phyloP scores from a whole-genome alignment of 2,113 vertebrate species.

The Trogon melanurus region DNA sequence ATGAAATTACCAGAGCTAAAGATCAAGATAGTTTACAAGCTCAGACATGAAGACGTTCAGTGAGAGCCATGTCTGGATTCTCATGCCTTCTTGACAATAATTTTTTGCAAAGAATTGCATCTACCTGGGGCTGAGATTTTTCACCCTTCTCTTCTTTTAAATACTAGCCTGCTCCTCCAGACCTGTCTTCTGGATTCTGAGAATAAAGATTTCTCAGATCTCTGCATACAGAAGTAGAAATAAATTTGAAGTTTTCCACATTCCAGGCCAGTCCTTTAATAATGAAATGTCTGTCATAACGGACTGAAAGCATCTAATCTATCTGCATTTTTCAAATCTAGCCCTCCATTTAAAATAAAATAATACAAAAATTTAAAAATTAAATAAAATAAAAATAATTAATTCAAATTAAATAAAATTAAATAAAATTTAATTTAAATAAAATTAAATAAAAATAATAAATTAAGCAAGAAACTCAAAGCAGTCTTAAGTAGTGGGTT shows the following conservation, averaged over 20 bases:
- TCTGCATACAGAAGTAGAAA: neutral
- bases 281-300: neutral
- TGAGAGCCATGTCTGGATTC: neutral
- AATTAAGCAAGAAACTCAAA: neutral
- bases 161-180: neutral
- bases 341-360: neutral
- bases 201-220: neutral
- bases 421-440: neutral
- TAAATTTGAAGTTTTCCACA: neutral
- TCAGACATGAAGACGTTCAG: neutral
- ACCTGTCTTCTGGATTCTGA: neutral
- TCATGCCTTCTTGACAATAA: neutral
- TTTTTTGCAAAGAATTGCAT: neutral
- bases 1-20: neutral
- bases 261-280: neutral
- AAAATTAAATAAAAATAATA: neutral
- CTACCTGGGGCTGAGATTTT: neutral
- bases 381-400: neutral
- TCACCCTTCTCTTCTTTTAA: neutral
- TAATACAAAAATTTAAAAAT: too few relatives aligned
- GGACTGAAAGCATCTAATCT: neutral
- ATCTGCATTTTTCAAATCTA: neutral
- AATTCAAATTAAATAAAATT: neutral
- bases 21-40: neutral
- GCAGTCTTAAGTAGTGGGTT: neutral